These are phyloP conservation scores for Haemorhous mexicanus DNA, from an alignment of 2,113 vertebrate species.

Conservation along the genomic window DNA sequence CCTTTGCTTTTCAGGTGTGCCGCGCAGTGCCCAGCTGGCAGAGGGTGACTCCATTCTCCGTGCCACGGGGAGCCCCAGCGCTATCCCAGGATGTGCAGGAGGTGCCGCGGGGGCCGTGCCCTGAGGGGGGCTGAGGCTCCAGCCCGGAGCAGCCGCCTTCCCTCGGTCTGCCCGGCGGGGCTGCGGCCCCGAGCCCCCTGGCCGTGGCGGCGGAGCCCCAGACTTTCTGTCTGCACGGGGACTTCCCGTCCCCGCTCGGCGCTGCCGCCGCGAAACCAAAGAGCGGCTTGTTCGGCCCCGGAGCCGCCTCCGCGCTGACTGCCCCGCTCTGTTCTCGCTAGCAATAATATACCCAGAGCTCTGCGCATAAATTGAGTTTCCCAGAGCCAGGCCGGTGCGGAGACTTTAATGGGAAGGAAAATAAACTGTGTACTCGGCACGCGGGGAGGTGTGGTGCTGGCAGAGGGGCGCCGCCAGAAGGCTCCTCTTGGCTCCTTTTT, in stretches of 20 bases:
- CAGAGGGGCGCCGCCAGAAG: background rate
- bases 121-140: accelerated
- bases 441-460: slow-evolving; percentile 30
- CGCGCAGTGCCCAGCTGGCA: accelerated
- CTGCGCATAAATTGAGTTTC: slow-evolving; percentile 60
- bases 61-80: accelerated
- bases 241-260: slow-evolving; percentile 74
- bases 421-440: slow-evolving; percentile 59
- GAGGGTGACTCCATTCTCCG: accelerated
- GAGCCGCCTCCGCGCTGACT: slow-evolving; percentile 46
- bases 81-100: accelerated
- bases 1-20: background rate
- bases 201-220: slow-evolving; percentile 40
- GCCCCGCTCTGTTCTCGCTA: slow-evolving; percentile 62
- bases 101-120: accelerated
- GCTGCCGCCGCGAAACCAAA: slow-evolving; percentile 64
- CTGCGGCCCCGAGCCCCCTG: background rate
- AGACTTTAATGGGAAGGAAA: slow-evolving; percentile 64
- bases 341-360: slow-evolving; percentile 52
- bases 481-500: background rate
- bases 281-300: slow-evolving; percentile 60
- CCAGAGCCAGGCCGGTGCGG: slow-evolving; percentile 43
- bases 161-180: background rate
- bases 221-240: slow-evolving; percentile 77
- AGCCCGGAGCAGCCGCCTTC: accelerated